phyloP scores from a whole-genome alignment of 1,140 invertebrate genomes.

The Saccostrea echinata region DNA sequence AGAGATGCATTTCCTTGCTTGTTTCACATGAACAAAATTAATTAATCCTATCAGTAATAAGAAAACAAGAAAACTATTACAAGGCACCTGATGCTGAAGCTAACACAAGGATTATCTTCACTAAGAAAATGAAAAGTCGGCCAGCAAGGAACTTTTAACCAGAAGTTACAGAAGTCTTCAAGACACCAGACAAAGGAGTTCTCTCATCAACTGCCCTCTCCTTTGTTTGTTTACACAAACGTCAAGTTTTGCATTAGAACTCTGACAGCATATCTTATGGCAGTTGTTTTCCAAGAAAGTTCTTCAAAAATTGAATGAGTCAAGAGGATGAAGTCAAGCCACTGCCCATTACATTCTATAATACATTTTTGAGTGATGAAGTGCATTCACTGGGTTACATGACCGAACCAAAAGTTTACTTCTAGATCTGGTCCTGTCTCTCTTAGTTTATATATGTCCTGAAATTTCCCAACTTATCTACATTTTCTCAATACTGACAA shows the following conservation, averaged over 20 bases:
- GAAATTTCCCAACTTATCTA: no score
- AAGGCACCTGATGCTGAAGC: conserved; percentile 5
- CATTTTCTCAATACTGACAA: no score
- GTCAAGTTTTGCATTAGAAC: not conserved
- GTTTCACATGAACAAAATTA: conserved; percentile 22
- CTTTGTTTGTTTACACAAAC: not conserved
- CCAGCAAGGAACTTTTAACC: no score
- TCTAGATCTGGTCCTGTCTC: no score
- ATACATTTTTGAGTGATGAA: no score
- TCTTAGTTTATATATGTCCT: no score
- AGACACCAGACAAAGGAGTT: not conserved
- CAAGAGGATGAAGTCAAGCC: no score
- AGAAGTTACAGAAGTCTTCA: not conserved
- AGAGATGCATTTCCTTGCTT: not conserved
- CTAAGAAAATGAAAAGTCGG: not conserved
- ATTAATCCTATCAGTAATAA: not conserved
- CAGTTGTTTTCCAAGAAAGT: not conserved
- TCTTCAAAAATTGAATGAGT: not conserved
- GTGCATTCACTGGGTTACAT: no score
- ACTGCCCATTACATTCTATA: no score
- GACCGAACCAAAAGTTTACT: no score
- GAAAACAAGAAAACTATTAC: not conserved
- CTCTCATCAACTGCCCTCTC: not conserved
- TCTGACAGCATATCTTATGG: not conserved
- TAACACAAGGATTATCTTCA: not conserved